Evolutionary conservation across 2,797 vertebrate genomes (phyloP).

Genomic region (Megaceryle alcyon): DNA sequence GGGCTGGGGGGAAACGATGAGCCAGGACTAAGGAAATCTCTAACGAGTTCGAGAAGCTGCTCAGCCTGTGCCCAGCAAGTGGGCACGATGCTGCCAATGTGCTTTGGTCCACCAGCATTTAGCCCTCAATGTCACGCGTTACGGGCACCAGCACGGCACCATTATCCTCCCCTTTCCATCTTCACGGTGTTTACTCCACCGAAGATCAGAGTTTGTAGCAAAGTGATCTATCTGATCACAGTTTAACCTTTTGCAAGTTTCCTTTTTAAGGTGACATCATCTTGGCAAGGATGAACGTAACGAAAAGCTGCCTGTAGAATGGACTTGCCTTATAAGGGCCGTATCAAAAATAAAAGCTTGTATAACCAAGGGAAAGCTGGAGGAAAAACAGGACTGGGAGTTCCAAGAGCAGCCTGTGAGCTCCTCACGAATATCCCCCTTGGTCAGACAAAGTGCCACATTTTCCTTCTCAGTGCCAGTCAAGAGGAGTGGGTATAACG

Average conservation of each 20-base stretch:
- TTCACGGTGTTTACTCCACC: not conserved
- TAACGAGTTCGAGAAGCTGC: not conserved
- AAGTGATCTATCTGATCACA: conserved; percentile 47
- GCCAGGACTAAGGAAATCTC: not conserved
- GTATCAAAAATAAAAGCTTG: conserved; percentile 67
- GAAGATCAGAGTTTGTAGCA: not conserved
- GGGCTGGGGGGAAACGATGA: rapidly evolving
- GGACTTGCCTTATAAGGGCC: conserved; percentile 80
- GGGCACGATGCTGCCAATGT: not conserved
- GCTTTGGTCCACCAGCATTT: not conserved
- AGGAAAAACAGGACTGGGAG: not conserved
- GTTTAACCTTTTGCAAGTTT: conserved; percentile 52
- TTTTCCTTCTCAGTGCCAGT: not conserved
- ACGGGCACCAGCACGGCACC: not conserved
- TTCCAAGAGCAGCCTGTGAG: not conserved
- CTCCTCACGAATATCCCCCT: not conserved
- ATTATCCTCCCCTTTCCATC: not conserved
- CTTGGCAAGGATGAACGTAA: conserved; percentile 69
- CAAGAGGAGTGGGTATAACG: not conserved
- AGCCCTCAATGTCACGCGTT: rapidly evolving
- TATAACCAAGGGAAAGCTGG: conserved; percentile 43
- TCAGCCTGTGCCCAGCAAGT: not conserved
- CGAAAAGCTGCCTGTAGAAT: conserved; percentile 63
- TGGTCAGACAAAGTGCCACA: not conserved
- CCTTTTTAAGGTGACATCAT: conserved; percentile 70